Conservation (phyloP, 2,797 vertebrate genomes). For the Psittacula echo region DNA sequence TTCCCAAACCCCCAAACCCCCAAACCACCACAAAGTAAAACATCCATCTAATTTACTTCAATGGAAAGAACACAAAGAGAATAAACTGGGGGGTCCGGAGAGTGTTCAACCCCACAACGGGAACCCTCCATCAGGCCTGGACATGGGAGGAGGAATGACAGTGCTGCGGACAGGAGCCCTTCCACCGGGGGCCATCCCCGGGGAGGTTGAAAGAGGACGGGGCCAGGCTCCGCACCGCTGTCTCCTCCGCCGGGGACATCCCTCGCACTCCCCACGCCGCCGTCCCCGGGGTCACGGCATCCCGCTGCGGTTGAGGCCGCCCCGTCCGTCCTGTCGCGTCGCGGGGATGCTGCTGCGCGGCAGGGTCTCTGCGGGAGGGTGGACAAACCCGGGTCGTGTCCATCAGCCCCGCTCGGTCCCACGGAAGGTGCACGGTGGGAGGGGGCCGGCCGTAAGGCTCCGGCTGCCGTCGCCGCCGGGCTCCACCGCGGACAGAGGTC, state of each 20-base stretch:
- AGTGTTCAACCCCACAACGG: rapidly evolving
- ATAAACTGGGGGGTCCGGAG: rapidly evolving
- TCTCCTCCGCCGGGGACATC: neutral
- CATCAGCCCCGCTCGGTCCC: neutral
- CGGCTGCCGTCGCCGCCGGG: neutral
- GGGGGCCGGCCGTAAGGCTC: neutral
- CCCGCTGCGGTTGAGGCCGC: neutral
- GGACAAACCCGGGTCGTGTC: neutral
- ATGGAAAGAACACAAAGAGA: neutral
- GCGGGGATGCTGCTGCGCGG: neutral
- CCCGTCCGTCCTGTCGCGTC: neutral
- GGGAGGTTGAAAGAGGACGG: neutral
- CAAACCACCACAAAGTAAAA: neutral
- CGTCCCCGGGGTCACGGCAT: neutral
- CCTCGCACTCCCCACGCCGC: neutral
- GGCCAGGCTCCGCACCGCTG: neutral
- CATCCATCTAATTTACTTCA: neutral
- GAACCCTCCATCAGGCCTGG: neutral
- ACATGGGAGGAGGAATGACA: neutral
- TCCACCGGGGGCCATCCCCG: neutral
- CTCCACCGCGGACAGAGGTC: neutral
- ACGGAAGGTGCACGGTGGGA: neutral
- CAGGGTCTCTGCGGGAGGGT: neutral
- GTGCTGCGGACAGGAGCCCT: neutral
- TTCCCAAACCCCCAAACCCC: neutral